These are phyloP conservation scores for Sinhomidia bicolor DNA, from an alignment of 2,888 invertebrate species.

Conservation along the genomic window DNA sequence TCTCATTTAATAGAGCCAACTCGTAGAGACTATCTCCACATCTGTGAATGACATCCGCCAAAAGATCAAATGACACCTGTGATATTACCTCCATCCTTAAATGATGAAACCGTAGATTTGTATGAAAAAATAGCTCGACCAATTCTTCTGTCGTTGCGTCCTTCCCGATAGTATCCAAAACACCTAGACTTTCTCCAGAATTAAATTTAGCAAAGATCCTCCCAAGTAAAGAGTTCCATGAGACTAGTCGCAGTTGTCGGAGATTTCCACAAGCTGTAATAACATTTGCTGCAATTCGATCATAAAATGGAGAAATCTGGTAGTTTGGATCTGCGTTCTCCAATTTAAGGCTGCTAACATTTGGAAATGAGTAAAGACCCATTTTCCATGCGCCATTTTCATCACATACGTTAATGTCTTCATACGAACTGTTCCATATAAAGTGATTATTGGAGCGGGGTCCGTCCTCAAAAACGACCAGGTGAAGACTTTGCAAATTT, in stretches of 20 bases:
- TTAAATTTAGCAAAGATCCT: slow-evolving; percentile 48
- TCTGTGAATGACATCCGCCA: slow-evolving; percentile 54
- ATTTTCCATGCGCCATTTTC: slow-evolving; percentile 52
- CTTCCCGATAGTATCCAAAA: slow-evolving; percentile 5
- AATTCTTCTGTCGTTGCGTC: slow-evolving; percentile 22
- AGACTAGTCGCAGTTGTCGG: slow-evolving; percentile 44
- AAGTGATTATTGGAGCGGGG: neutral
- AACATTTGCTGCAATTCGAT: slow-evolving; percentile 57
- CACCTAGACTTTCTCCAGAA: neutral
- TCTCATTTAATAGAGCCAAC: slow-evolving; percentile 49
- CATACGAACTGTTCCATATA: slow-evolving; percentile 9
- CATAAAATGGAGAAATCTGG: slow-evolving; percentile 62
- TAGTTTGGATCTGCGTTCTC: slow-evolving; percentile 60
- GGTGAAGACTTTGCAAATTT: slow-evolving; percentile 63
- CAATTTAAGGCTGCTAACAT: slow-evolving; percentile 49
- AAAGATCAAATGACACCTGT: slow-evolving; percentile 33
- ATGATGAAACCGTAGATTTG: slow-evolving; percentile 34
- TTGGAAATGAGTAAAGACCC: slow-evolving; percentile 55
- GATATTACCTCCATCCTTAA: slow-evolving; percentile 50
- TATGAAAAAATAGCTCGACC: slow-evolving; percentile 36
- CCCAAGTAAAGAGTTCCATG: slow-evolving; percentile 69
- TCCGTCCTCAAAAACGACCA: slow-evolving; percentile 59
- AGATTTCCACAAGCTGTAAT: slow-evolving; percentile 63
- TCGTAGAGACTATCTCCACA: slow-evolving; percentile 53
- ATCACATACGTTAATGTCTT: slow-evolving; percentile 3